Conservation (phyloP, 2,888 invertebrate genomes). For the Andrena camellia region DNA sequence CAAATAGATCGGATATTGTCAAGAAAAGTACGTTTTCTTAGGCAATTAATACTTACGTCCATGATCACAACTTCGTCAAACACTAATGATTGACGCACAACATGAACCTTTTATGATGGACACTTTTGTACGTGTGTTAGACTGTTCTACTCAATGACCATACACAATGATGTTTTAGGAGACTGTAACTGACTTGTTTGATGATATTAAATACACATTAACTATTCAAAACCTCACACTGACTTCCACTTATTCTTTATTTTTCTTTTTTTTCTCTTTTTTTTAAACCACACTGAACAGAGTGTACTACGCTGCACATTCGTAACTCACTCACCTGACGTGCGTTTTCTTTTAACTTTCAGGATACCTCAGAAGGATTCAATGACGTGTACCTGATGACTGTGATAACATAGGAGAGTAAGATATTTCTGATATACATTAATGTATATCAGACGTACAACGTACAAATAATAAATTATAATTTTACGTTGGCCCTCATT, state of each 20-base stretch:
- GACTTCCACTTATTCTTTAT: slow-evolving; percentile 75
- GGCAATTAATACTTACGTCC: slow-evolving; percentile 50
- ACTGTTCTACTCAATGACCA: slow-evolving; percentile 79
- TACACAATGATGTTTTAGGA: slow-evolving; percentile 75
- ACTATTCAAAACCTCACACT: slow-evolving; percentile 74
- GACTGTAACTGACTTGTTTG: slow-evolving; percentile 83
- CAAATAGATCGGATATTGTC: slow-evolving; percentile 32
- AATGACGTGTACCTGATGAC: slow-evolving; percentile 82
- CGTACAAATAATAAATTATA: slow-evolving; percentile 59
- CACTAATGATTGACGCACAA: slow-evolving; percentile 71
- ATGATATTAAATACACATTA: slow-evolving; percentile 79
- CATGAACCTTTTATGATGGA: slow-evolving; percentile 68
- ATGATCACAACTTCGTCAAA: slow-evolving; percentile 64
- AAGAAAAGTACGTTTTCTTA: slow-evolving; percentile 51
- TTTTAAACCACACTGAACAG: slow-evolving; percentile 34
- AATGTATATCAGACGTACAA: slow-evolving; percentile 45
- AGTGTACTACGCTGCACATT: slow-evolving; percentile 24
- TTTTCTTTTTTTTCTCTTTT: slow-evolving; percentile 19
- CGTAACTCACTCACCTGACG: slow-evolving; percentile 40
- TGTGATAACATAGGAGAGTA: slow-evolving; percentile 78
- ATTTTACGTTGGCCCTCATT: slow-evolving; percentile 42
- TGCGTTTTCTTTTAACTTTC: slow-evolving; percentile 77
- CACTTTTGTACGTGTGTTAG: slow-evolving; percentile 73
- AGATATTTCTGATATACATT: slow-evolving; percentile 53
- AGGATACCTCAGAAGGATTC: slow-evolving; percentile 72